Evolutionary conservation across 1,140 invertebrate species (phyloP), one percentile per base, ranked within the genome.

Genomic region (Tetranychus cinnabarinus): DNA sequence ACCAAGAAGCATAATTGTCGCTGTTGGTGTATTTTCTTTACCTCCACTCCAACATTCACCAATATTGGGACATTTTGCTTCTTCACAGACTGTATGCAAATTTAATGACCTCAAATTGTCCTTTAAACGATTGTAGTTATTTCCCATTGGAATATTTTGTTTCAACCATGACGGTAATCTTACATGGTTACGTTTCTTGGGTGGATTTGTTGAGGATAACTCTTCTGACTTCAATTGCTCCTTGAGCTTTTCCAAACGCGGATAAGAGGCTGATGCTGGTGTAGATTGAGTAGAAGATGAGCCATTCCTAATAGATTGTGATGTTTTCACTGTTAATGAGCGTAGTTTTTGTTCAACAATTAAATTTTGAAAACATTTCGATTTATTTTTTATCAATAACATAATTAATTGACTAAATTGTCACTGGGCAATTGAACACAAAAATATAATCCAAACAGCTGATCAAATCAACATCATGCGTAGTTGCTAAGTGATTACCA

Each of bases 1-100:
- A 15, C 88, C 88, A 77, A 92, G 82, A 61, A 92, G 75, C 79
- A 81, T 81, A 39, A 80, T 81, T 15, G 79, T 81, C 2, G 79
- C 79, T 23, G 79, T 80, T 6, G 79, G 75, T 35, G 73, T 74
- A 5, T 71, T 70, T 62, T 74, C 66, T 55, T 76, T 72, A 23
- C 72, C 73, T 46, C 77, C 93, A 64, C 91, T 92, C 96, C 96
- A 99, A 74, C 95, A 98, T 76, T 97, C 92, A 33, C 92, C 91
- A 67, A 99, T 97, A 74, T 99, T 99, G 1, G 96, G 96, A 78
- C 96, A 99, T 64, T 88, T 77, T 0, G 96, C 96, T 76, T 99
- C 96, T 72, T 98, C 91, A 73, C 96, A 99, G 1, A 99, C 95
- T 2, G 96, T 99, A 67, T 89, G 85, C 10, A 99, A 75, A 67